Conservation (phyloP, 2,888 invertebrate genomes). For the Apotomis betuletana region DNA sequence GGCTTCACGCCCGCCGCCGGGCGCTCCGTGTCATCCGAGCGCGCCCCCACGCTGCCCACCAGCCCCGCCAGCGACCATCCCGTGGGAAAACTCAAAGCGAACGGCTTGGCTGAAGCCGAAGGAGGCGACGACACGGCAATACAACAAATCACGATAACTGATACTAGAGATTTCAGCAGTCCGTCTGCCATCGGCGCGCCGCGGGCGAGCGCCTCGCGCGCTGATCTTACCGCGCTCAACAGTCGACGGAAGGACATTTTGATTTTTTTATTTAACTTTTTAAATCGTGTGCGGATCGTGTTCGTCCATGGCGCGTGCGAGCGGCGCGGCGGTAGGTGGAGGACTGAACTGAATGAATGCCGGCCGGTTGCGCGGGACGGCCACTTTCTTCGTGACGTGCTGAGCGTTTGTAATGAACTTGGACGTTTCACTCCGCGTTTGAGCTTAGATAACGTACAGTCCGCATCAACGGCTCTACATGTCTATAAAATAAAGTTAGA, state of each 20-base stretch:
- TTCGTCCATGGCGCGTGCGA: slow-evolving; percentile 60
- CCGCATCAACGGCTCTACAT: background rate
- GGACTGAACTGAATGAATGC: slow-evolving; percentile 52
- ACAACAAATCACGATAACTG: slow-evolving; percentile 72
- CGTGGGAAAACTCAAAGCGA: slow-evolving; percentile 75
- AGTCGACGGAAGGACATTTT: slow-evolving; percentile 73
- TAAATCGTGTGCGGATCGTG: slow-evolving; percentile 46
- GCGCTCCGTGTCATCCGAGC: slow-evolving; percentile 64
- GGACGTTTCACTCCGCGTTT: slow-evolving; percentile 54
- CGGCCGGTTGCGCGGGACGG: slow-evolving; percentile 23
- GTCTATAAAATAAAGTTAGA: background rate
- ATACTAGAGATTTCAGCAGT: slow-evolving; percentile 72
- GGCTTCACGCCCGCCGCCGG: slow-evolving; percentile 79
- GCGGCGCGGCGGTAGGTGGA: slow-evolving; percentile 56
- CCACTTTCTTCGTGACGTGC: slow-evolving; percentile 39
- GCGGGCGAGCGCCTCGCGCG: slow-evolving; percentile 69
- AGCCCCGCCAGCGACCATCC: slow-evolving; percentile 78
- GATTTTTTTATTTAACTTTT: slow-evolving; percentile 43
- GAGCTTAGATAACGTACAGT: slow-evolving; percentile 50
- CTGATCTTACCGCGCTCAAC: slow-evolving; percentile 71
- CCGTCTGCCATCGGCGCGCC: slow-evolving; percentile 74
- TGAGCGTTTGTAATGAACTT: slow-evolving; percentile 56
- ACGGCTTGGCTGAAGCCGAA: slow-evolving; percentile 76
- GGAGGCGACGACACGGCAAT: slow-evolving; percentile 77
- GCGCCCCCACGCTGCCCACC: slow-evolving; percentile 70